phyloP scores from a whole-genome alignment of 2,888 invertebrate genomes.

The Lasioglossum zephyrum region DNA sequence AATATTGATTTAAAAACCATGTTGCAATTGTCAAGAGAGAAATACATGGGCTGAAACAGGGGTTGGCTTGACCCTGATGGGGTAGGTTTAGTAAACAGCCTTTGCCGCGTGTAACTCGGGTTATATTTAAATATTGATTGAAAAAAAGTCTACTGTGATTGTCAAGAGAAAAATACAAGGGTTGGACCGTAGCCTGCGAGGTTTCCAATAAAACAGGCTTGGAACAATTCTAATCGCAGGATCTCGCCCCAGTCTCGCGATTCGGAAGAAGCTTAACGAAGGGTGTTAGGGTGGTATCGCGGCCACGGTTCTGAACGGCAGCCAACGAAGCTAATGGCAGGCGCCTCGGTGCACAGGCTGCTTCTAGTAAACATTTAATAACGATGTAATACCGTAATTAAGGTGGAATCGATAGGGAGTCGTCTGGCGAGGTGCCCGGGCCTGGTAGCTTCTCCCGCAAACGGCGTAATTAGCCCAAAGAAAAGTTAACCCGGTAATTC shows the following conservation, averaged over 20 bases:
- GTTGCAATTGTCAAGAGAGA: not conserved
- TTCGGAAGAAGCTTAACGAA: conserved; percentile 26
- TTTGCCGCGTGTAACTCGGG: not conserved
- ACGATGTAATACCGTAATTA: conserved; percentile 42
- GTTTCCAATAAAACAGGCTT: not conserved
- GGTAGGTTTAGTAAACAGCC: not conserved
- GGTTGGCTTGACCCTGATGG: not conserved
- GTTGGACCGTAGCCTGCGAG: not conserved
- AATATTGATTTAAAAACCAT: not conserved
- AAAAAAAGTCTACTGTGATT: not conserved
- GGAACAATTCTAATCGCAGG: not conserved
- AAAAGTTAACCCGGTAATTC: conserved; percentile 21
- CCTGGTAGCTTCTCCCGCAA: conserved; percentile 12
- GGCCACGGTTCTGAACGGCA: conserved; percentile 45
- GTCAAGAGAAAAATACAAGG: not conserved
- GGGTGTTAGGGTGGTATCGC: conserved; percentile 1
- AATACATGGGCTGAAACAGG: not conserved
- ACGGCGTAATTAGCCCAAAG: conserved; percentile 33
- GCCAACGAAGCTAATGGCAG: conserved; percentile 55
- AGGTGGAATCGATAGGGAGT: conserved; percentile 36
- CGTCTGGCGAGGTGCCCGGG: conserved; percentile 45
- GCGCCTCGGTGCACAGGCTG: conserved; percentile 21
- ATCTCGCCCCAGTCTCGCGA: not conserved
- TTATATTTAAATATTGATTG: not conserved
- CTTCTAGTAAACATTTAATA: conserved; percentile 45